phyloP scores from a whole-genome alignment of 2,888 invertebrate genomes.

The Eupithecia abbreviata region DNA sequence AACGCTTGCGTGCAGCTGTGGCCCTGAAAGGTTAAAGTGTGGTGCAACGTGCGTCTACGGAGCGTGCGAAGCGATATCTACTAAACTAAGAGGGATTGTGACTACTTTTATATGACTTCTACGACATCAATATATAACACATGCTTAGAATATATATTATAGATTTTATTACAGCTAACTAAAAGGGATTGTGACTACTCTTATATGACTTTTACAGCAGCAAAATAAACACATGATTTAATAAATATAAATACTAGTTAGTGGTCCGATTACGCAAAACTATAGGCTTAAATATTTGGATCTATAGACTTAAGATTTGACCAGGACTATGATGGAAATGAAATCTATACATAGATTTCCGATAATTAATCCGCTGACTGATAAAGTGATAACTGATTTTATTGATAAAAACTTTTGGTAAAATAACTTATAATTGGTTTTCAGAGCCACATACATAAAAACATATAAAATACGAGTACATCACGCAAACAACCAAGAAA shows the following conservation, averaged over 20 bases:
- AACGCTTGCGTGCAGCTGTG: constrained; percentile 61
- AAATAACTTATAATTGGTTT: not conserved
- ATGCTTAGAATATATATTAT: not conserved
- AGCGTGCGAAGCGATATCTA: constrained; percentile 35
- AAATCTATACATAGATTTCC: not conserved
- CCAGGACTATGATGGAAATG: too few relatives aligned
- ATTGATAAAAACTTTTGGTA: not conserved
- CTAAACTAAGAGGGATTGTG: not conserved
- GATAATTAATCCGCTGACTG: not conserved
- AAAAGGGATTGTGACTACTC: too few relatives aligned
- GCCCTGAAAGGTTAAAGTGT: constrained; percentile 71
- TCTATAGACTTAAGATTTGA: not conserved
- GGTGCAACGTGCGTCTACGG: constrained; percentile 61
- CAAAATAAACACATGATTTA: too few relatives aligned
- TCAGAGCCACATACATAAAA: not conserved
- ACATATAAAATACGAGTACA: not conserved
- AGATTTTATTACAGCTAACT: too few relatives aligned
- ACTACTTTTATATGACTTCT: not conserved
- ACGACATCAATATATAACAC: not conserved
- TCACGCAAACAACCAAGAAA: not conserved
- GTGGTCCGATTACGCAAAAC: not conserved
- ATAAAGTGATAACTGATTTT: not conserved
- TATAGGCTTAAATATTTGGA: not conserved
- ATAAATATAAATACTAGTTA: not conserved
- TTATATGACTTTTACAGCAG: too few relatives aligned